Evolutionary conservation across 2,113 vertebrate species (phyloP), one percentile per base, ranked within the genome.

Genomic region (Rostratula benghalensis): DNA sequence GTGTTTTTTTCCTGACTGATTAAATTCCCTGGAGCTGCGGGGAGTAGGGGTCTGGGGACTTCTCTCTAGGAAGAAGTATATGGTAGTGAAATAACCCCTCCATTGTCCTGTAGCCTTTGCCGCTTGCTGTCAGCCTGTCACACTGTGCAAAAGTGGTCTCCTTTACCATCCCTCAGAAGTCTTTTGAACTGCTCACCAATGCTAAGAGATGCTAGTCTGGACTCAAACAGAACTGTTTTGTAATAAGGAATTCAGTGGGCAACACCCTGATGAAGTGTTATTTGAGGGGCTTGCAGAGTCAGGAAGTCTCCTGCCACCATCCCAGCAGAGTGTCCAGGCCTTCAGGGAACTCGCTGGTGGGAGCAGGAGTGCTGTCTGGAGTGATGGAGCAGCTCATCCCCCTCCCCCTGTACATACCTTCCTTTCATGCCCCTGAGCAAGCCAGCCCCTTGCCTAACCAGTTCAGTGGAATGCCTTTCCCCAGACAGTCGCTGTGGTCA

Each of bases 391-490:
- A 83, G 92, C 82, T 81, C 16, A 2, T 51, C 73, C 79, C 93
- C 90, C 94, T 95, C 95, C 95, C 94, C 93, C 94, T 94, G 70
- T 94, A 83, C 97, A 96, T 96, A 85, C 96, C 95, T 98, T 92
- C 74, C 63, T 93, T 85, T 65, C 84, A 63, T 97, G 96, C 98
- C 98, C 96, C 94, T 59, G 70, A 96, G 98, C 97, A 10, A 82
- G 51, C 90, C 95, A 97, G 96, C 81, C 93, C 95, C 98, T 95
- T 78, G 98, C 76, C 94, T 83, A 98, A 98, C 98, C 98, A 98
- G 98, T 98, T 98, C 97, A 87, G 95, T 70, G 96, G 97, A 98
- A 98, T 98, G 97, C 96, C 94, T 98, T 97, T 97, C 95, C 93
- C 68, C 96, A 96, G 96, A 97, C 95, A 74, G 95, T 94, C 81